Base-by-base conservation (phyloP, 2,113 vertebrate genomes). In the Turdus rufiventris region DNA sequence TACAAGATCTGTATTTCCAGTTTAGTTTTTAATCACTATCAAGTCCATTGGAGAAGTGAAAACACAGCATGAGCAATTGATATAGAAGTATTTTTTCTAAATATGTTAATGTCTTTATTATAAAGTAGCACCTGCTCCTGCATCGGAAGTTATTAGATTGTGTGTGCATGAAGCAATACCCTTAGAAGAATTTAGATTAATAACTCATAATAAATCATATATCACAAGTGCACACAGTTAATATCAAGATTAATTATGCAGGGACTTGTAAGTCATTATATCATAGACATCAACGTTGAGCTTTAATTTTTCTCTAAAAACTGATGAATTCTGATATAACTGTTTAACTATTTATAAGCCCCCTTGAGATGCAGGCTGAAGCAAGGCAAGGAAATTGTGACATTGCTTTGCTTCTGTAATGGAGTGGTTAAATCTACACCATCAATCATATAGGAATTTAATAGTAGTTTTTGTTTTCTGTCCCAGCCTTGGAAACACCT, bases 301-400 rank as follows among this genome's bases (percentile, higher is more conserved):
- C 33, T 92, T 95, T 93, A 85, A 70, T 87, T 89, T 82, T 71
- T 68, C 85, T 47, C 60, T 68, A 38, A 95, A 95, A 96, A 43
- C 15, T 45, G 82, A 78, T 93, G 53, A 89, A 81, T 91, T 96
- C 95, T 91, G 83, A 83, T 76, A 6, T 5, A 72, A 47, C 47
- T 87, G 45, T 76, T 97, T 96, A 97, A 97, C 85, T 97, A 65
- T 96, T 97, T 94, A 93, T 83, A 90, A 85, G 10, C 48, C 38
- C 63, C 56, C 61, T 74, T 85, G 89, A 93, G 93, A 86, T 43
- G 81, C 75, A 67, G 66, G 42, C 71, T 42, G 36, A 71, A 34
- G 53, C 78, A 81, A 75, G 61, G 21, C 53, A 60, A 57, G 29
- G 18, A 50, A 62, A 38, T 12, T 15, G 6, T 16, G 73, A 40